Base-by-base conservation (phyloP, 2,888 invertebrate genomes). In the Saturnia pavonia region DNA sequence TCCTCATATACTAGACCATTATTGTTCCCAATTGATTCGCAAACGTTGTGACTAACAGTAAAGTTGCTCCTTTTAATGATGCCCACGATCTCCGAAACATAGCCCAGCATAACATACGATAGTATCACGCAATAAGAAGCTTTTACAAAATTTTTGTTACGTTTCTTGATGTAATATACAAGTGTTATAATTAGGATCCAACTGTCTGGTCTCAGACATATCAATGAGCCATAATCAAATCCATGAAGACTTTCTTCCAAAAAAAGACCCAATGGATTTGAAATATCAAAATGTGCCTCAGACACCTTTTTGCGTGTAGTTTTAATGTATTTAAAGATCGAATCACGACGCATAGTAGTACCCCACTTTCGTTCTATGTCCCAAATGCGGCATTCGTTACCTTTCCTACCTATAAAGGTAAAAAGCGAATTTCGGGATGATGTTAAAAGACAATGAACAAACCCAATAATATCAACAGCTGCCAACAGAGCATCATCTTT, bases 401-500 rank as follows among this genome's bases (percentile, higher is more conserved):
- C 51, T 3, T 74, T 70, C 67, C 77, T 72, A 2, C 73, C 76
- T 8, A 79, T 43, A 71, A 78, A 74, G 1, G 45, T 73, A 4
- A 79, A 70, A 1, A 27, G 68, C 12, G 79, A 75, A 22, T 71
- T 68, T 71, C 73, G 71, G 11, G 74, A 75, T 67, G 80, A 76
- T n/a, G 76, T 76, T 43, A 85, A 69, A 34, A 82, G 60, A 43
- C 76, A 78, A 68, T 80, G 74, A 7, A 74, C 79, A 70, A 79
- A 82, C 25, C 75, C 71, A 19, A 83, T 78, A 16, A 85, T 82
- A 69, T 83, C 78, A 27, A 78, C 69, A 68, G 83, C 78, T 27
- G 81, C 75, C 8, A 81, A 63, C 70, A 85, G 76, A 19, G 85
- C 83, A 69, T 85, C 85, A 16, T 80, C 75, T 70, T 74, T 76